These are phyloP conservation scores for Calosoma granatense DNA, from an alignment of 1,140 invertebrate genomes.

Conservation along the genomic window DNA sequence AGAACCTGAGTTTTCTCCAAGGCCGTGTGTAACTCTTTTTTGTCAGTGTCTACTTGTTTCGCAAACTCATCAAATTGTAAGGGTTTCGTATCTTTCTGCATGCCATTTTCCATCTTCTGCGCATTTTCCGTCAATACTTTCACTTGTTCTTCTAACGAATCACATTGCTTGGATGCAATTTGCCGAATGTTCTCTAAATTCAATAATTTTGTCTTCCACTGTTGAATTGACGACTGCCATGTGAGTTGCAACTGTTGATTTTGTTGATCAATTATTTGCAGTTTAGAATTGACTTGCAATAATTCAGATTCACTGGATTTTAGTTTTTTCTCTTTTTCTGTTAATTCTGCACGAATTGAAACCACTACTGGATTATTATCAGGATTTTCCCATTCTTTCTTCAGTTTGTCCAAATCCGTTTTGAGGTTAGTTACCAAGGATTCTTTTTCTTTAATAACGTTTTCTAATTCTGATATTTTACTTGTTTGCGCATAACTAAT, in stretches of 20 bases:
- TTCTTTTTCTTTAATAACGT: slow-evolving; percentile 35
- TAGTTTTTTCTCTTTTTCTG: slow-evolving; percentile 15
- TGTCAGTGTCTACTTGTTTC: slow-evolving; percentile 6
- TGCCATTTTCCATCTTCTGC: neutral
- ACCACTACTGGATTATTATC: slow-evolving; percentile 12
- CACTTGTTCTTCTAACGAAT: slow-evolving; percentile 14
- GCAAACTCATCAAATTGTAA: slow-evolving; percentile 1
- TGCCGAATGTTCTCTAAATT: slow-evolving; percentile 7
- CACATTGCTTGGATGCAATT: slow-evolving; percentile 10
- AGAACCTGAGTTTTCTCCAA: slow-evolving; percentile 10
- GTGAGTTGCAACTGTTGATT: slow-evolving; percentile 34
- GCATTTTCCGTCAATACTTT: slow-evolving; percentile 10
- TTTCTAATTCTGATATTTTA: slow-evolving; percentile 1
- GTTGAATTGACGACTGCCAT: neutral
- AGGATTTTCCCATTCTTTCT: slow-evolving; percentile 1
- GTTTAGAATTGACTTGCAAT: neutral
- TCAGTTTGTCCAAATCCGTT: slow-evolving; percentile 29
- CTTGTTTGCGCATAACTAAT: neutral
- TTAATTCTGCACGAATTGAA: slow-evolving; percentile 16
- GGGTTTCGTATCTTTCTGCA: slow-evolving; percentile 14
- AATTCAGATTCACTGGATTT: slow-evolving; percentile 9
- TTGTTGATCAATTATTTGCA: slow-evolving; percentile 15
- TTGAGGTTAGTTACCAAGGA: slow-evolving; percentile 22
- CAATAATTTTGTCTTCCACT: slow-evolving; percentile 2
- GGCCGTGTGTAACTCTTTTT: slow-evolving; percentile 11